phyloP scores from a whole-genome alignment of 2,888 invertebrate genomes.

The Nyleta sp. region DNA sequence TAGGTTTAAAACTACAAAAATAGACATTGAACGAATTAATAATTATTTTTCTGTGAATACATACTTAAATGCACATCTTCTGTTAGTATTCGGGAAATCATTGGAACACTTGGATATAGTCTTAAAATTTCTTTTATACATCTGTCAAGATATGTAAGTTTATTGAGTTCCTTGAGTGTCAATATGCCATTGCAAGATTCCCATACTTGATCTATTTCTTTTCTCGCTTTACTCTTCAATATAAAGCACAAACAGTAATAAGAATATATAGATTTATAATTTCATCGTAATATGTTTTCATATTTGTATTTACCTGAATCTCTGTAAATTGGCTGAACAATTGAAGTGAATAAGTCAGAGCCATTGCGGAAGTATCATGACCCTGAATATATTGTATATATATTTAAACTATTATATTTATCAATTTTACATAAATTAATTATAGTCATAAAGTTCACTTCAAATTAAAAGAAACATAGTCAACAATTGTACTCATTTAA shows the following conservation, averaged over 20 bases:
- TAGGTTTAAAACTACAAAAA: no score
- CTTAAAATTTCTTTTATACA: slow-evolving; percentile 42
- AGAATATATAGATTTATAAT: slow-evolving; percentile 1
- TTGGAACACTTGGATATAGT: slow-evolving; percentile 44
- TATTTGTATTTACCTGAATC: slow-evolving; percentile 77
- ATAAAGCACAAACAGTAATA: not conserved
- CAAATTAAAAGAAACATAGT: no score
- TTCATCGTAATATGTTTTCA: no score
- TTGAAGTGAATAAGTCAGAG: slow-evolving; percentile 83
- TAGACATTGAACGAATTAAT: no score
- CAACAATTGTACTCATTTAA: no score
- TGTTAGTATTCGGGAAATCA: slow-evolving; percentile 17
- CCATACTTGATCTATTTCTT: slow-evolving; percentile 27
- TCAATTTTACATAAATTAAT: no score
- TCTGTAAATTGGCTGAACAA: slow-evolving; percentile 83
- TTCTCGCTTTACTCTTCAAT: slow-evolving; percentile 5
- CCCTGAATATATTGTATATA: slow-evolving; percentile 81
- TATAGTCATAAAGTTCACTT: no score
- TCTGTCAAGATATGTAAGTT: slow-evolving; percentile 25
- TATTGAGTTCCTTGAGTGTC: slow-evolving; percentile 9
- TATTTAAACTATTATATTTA: not conserved
- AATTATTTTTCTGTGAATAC: no score
- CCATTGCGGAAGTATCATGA: slow-evolving; percentile 86
- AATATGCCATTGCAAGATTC: slow-evolving; percentile 24
- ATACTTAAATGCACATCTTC: slow-evolving; percentile 40